These are phyloP conservation scores for Catharus ustulatus DNA, from an alignment of 2,797 vertebrate genomes.

Conservation along the genomic window DNA sequence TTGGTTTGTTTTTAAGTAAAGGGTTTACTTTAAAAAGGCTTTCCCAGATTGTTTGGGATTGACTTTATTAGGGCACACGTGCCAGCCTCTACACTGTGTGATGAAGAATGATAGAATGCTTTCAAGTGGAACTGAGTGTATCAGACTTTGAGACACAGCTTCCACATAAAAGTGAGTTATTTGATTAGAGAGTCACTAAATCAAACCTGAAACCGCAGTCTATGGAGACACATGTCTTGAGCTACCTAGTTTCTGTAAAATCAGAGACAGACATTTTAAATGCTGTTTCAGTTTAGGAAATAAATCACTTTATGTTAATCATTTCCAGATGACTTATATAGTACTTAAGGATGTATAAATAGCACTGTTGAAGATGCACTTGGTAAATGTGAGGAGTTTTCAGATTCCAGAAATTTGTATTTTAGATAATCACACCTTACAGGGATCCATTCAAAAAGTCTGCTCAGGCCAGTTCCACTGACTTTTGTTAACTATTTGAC, in stretches of 20 bases:
- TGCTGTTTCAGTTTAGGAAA: background rate
- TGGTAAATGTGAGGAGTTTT: background rate
- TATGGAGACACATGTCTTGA: background rate
- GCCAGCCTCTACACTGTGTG: background rate
- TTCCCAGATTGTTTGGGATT: background rate
- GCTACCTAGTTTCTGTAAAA: background rate
- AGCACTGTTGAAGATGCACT: background rate
- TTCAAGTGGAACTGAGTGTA: background rate
- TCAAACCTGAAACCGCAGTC: background rate
- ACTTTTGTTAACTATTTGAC: background rate
- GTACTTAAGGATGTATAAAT: background rate
- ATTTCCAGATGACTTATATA: background rate
- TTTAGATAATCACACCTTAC: background rate
- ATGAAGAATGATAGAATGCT: slow-evolving; percentile 16
- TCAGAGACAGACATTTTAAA: background rate
- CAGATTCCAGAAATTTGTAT: background rate
- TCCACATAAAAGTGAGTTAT: background rate
- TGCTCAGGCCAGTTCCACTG: rapidly evolving
- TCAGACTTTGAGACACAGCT: background rate
- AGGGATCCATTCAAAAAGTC: background rate
- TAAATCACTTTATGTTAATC: background rate
- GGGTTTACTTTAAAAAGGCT: background rate
- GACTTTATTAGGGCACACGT: background rate
- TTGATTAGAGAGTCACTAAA: slow-evolving; percentile 16
- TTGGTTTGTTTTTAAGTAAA: background rate